These are phyloP conservation scores for Coleophora flavipennella DNA, from an alignment of 2,888 invertebrate genomes.

Conservation along the genomic window DNA sequence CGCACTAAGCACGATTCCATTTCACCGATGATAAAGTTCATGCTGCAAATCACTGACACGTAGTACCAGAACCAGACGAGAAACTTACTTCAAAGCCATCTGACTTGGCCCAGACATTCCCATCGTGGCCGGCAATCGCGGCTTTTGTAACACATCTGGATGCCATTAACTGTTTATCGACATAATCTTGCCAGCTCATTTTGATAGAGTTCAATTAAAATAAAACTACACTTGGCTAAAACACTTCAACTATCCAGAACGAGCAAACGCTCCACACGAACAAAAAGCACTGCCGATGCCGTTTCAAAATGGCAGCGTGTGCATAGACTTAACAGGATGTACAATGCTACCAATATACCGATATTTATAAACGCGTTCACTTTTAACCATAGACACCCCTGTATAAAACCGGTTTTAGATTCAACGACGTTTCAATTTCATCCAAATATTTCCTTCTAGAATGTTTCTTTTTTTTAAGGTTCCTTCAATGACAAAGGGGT, in stretches of 20 bases:
- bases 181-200: conserved; percentile 99
- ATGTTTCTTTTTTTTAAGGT: too few species aligned
- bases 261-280: conserved; percentile 72
- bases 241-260: conserved; percentile 62
- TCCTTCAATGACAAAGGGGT: too few species aligned
- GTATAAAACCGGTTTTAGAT: too few species aligned
- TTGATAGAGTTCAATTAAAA: conserved; percentile 71
- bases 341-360: conserved; percentile 31
- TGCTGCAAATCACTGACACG: conserved; percentile 39
- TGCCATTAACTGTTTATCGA: conserved; percentile 96
- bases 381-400: conserved; percentile 4
- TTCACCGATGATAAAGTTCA: conserved; percentile 18
- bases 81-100: conserved; percentile 93
- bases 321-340: conserved; percentile 60
- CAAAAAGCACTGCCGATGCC: conserved; percentile 72
- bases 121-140: conserved; percentile 95
- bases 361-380: conserved; percentile 16
- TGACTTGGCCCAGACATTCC: conserved; percentile 95
- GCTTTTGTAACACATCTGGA: conserved; percentile 96
- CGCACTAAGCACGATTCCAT: conserved; percentile 21
- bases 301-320: conserved; percentile 68
- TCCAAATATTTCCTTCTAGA: too few species aligned
- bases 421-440: too few species aligned
- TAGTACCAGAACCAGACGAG: conserved; percentile 31
- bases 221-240: conserved; percentile 69